Conservation (phyloP, 2,113 vertebrate species). For the mouse (Mus musculus) region GRCm39 chr9:27753501-27754000, state of each 20-base stretch:
- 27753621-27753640: accelerated
- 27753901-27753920: not conserved
- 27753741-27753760: not conserved
- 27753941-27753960: not conserved
- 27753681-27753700: not conserved
- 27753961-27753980: not conserved
- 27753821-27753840: not conserved
- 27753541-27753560: not conserved
- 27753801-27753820: not conserved
- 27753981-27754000: not conserved
- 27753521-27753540: not conserved
- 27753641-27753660: not conserved
- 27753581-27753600: not conserved
- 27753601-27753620: not conserved
- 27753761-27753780: not conserved
- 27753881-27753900: not conserved
- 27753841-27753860: not conserved
- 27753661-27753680: not conserved
- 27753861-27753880: too few species aligned
- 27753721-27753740: not conserved
- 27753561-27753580: not conserved
- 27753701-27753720: not conserved
- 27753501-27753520: not conserved
- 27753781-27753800: too few species aligned
- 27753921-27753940: too few species aligned